Conservation (phyloP, 2,888 invertebrate species). For the Cyclophora punctaria region DNA sequence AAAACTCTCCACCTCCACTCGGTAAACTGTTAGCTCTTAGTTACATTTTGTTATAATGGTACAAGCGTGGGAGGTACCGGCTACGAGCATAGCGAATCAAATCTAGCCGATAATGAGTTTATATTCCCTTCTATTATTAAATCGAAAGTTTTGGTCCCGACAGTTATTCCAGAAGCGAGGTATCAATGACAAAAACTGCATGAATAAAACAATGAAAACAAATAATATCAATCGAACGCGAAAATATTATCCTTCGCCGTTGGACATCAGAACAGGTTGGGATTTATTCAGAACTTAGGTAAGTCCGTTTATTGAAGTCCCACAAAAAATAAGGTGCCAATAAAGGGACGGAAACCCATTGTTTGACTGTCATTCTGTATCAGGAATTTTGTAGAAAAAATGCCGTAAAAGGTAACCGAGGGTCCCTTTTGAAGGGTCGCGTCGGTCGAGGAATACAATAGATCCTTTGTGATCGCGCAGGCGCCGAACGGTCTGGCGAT, state of each 20-base stretch:
- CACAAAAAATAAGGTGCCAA: constrained; percentile 74
- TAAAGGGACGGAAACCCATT: constrained; percentile 75
- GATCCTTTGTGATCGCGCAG: constrained; percentile 63
- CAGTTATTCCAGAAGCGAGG: no score
- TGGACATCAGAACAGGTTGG: constrained; percentile 61
- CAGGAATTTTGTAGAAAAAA: constrained; percentile 63
- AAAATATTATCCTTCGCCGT: constrained; percentile 24
- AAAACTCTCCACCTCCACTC: no score
- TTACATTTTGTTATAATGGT: no score
- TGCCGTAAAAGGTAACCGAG: constrained; percentile 40
- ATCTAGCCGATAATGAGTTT: no score
- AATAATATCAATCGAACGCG: constrained; percentile 25
- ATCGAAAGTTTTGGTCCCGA: no score
- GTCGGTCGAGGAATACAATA: constrained; percentile 61
- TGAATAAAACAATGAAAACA: constrained; percentile 6
- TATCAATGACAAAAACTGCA: neutral
- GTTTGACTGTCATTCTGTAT: constrained; percentile 69
- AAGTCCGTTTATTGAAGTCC: constrained; percentile 51
- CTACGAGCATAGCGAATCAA: no score
- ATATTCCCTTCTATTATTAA: no score
- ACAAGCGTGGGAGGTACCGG: no score
- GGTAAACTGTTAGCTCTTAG: no score
- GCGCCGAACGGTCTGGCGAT: constrained; percentile 70
- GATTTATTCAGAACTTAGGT: constrained; percentile 58
- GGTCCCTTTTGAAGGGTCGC: constrained; percentile 58